A percentile compares a stretch with the other conserved stretches of the same genome.
Evolutionary conservation across 2,797 vertebrate genomes (phyloP).

Genomic region (Coilia nasus): DNA sequence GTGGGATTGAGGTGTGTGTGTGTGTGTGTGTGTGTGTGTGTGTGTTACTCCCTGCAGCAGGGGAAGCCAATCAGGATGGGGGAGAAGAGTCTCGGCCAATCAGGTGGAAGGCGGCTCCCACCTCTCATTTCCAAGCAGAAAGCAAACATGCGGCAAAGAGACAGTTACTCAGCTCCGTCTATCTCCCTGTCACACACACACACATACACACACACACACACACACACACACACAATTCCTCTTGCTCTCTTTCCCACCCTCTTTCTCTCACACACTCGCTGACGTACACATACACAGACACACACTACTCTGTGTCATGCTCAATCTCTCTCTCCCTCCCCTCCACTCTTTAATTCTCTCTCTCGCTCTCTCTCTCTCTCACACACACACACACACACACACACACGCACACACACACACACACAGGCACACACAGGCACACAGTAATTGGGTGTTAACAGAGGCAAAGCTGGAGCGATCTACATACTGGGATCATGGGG

Average conservation of each 20-base stretch:
- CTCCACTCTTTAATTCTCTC: neutral
- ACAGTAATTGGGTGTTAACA: too few species aligned
- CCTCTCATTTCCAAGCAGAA: neutral
- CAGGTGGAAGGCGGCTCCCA: neutral
- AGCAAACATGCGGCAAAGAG: neutral
- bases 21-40: neutral
- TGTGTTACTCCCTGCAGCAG: neutral
- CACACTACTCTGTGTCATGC: too few species aligned
- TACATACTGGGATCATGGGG: too few species aligned
- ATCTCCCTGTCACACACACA: constrained; percentile 1
- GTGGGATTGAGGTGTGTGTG: neutral
- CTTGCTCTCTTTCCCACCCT: too few species aligned
- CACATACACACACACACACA: neutral
- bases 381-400: neutral
- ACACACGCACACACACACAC: neutral
- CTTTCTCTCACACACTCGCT: neutral
- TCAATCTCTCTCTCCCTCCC: too few species aligned
- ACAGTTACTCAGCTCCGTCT: neutral
- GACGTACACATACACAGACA: neutral
- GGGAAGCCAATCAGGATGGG: neutral
- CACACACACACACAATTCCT: neutral
- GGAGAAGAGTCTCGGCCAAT: neutral
- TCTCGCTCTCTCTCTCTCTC: neutral
- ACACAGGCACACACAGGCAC: neutral
- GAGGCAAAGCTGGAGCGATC: too few species aligned